Conservation (phyloP, 1,140 invertebrate species). For the Hestina assimilis region DNA sequence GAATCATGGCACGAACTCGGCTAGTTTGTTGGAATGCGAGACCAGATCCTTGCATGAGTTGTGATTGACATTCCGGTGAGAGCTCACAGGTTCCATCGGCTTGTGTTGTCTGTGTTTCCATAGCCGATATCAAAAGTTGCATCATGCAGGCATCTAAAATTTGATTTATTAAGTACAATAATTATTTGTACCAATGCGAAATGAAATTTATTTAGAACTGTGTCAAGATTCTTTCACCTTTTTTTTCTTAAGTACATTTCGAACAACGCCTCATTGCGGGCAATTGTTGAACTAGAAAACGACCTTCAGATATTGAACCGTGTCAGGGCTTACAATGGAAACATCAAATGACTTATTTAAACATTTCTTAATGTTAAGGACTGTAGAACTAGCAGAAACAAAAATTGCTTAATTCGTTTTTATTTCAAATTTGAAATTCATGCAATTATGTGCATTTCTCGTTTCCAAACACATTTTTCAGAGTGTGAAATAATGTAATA, state of each 20-base stretch:
- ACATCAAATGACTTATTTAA: not conserved
- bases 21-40: slow-evolving; percentile 65
- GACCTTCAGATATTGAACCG: slow-evolving; percentile 33
- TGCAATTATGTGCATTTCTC: too few species aligned
- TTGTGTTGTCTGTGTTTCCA: slow-evolving; percentile 60
- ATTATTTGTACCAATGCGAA: too few species aligned
- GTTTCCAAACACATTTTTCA: too few species aligned
- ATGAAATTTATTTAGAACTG: not conserved
- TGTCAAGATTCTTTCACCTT: slow-evolving; percentile 3
- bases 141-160: slow-evolving; percentile 65
- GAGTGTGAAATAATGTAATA: too few species aligned
- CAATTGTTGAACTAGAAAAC: slow-evolving; percentile 41
- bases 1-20: slow-evolving; percentile 46
- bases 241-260: not conserved
- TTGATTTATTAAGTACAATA: too few species aligned
- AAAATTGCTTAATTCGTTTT: not conserved
- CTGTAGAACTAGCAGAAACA: not conserved
- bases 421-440: too few species aligned
- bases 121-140: slow-evolving; percentile 64
- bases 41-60: slow-evolving; percentile 59
- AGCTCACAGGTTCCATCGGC: slow-evolving; percentile 55
- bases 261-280: slow-evolving; percentile 30
- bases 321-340: slow-evolving; percentile 31
- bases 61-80: slow-evolving; percentile 55
- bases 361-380: slow-evolving; percentile 11